Conservation (phyloP, 2,113 vertebrate genomes). For the Nycticebus coucang region DNA sequence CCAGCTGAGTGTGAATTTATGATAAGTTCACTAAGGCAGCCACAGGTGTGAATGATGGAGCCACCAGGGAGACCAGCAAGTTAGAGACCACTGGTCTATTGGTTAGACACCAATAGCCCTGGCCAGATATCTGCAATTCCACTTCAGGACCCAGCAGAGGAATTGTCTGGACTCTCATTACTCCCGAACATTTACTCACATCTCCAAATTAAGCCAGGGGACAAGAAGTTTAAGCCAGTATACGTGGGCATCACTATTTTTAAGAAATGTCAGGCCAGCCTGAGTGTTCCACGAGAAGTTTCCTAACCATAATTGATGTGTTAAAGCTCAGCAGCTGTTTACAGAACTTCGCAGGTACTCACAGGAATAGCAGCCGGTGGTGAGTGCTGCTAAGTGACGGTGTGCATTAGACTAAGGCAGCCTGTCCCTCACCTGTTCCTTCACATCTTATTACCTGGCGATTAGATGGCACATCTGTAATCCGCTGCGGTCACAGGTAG, state of each 20-base stretch:
- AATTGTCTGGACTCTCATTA: background rate
- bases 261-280: background rate
- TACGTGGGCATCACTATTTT: background rate
- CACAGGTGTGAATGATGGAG: background rate
- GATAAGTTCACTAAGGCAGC: background rate
- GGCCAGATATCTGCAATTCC: background rate
- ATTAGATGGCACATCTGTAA: conserved; percentile 57
- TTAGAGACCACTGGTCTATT: background rate
- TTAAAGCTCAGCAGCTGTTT: conserved; percentile 46
- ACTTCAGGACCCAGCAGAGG: background rate
- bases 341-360: background rate
- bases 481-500: conserved; percentile 47
- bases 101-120: background rate
- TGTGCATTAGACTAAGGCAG: background rate
- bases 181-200: background rate
- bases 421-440: background rate
- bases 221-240: background rate
- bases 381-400: background rate
- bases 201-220: background rate
- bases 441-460: conserved; percentile 46
- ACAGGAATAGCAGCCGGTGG: background rate
- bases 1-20: background rate
- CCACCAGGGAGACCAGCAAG: background rate
- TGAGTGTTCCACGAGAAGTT: background rate
- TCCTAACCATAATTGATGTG: conserved; percentile 56